Evolutionary conservation across 1,140 invertebrate genomes (phyloP).

Genomic region (Fragariocoptes setiger): DNA sequence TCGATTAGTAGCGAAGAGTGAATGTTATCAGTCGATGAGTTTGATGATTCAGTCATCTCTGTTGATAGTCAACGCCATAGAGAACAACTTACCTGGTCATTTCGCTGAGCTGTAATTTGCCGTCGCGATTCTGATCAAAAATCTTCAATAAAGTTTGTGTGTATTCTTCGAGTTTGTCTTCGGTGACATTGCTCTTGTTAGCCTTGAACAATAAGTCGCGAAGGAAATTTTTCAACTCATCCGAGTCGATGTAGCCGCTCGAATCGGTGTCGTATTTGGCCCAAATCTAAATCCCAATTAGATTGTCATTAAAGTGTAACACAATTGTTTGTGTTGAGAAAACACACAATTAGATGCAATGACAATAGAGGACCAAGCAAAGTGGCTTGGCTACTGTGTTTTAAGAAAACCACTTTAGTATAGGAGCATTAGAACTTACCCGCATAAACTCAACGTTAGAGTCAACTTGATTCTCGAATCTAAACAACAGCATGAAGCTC

Average conservation of each 20-base stretch:
- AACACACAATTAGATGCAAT: too few relatives aligned
- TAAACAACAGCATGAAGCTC: conserved; percentile 59
- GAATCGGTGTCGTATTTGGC: conserved; percentile 18
- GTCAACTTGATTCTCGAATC: conserved; percentile 58
- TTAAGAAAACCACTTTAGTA: too few relatives aligned
- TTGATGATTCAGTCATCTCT: neutral
- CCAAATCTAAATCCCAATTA: conserved; percentile 17
- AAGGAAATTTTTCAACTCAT: conserved; percentile 16
- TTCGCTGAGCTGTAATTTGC: conserved; percentile 20
- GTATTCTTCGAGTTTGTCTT: conserved; percentile 18
- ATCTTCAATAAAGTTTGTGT: conserved; percentile 19
- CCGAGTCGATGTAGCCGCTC: conserved; percentile 20
- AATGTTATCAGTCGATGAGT: neutral
- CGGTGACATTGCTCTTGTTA: conserved; percentile 13
- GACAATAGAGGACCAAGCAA: too few relatives aligned
- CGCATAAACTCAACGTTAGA: conserved; percentile 80
- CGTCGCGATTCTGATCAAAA: conserved; percentile 20
- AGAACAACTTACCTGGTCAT: conserved; percentile 19
- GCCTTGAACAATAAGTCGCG: conserved; percentile 10
- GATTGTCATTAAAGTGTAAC: too few relatives aligned
- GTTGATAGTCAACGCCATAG: neutral
- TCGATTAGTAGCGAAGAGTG: conserved; percentile 3
- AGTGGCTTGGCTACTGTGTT: too few relatives aligned
- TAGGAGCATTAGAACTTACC: too few relatives aligned
- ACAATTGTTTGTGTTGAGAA: too few relatives aligned